These are phyloP conservation scores for Sarotherodon lohbergeri DNA, from an alignment of 2,113 vertebrate genomes.

Conservation along the genomic window DNA sequence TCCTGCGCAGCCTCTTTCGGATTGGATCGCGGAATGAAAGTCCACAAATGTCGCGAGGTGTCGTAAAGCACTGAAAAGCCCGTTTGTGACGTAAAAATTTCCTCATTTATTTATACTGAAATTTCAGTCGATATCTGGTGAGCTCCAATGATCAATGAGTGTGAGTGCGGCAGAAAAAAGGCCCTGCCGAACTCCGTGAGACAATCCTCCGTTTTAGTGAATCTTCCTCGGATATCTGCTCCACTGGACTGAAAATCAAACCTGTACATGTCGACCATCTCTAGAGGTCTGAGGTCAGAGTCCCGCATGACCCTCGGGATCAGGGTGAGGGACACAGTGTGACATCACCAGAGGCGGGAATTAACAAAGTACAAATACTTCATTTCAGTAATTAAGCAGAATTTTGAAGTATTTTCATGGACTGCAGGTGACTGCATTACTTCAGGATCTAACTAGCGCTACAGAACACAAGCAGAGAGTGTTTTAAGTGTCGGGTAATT, in stretches of 20 bases:
- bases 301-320: background rate
- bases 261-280: background rate
- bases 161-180: background rate
- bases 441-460: background rate
- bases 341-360: background rate
- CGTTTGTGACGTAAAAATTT: background rate
- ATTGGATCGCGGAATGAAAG: constrained; percentile 25
- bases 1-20: constrained; percentile 31
- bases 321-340: background rate
- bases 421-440: background rate
- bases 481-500: background rate
- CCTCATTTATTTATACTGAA: background rate
- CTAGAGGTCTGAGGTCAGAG: background rate
- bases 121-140: background rate
- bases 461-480: background rate
- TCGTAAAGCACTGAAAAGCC: constrained; percentile 1
- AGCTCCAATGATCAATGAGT: background rate
- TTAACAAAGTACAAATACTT: background rate
- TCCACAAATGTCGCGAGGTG: constrained; percentile 13
- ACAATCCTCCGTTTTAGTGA: background rate
- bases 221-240: background rate
- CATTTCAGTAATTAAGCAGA: background rate
- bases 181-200: background rate
- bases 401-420: background rate
- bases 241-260: background rate